Evolutionary conservation across 1,140 invertebrate genomes (phyloP), one percentile per base, ranked within the genome.

Genomic region (Nomia melanderi): DNA sequence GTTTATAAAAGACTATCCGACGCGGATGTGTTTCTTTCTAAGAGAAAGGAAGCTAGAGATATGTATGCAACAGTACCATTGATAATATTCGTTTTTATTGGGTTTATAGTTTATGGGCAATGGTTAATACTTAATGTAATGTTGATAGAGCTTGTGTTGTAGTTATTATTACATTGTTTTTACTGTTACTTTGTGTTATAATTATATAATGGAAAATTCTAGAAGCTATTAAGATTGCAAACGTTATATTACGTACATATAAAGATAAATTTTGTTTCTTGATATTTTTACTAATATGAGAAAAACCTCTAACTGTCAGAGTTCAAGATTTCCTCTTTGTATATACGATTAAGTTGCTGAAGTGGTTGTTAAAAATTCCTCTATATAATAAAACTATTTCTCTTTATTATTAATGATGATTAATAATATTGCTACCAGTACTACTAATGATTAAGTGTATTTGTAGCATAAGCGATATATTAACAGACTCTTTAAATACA

Each of bases 401-500:
- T 72, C 74, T 83, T 77, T 83, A 83, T 83, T 71, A 71, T 71
- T 81, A 83, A 85, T 84, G 14, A 44, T 5, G 14, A 80, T 9
- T 59, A 80, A 50, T 14, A 66, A 57, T 70, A 77, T 41, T 12
- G 44, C 27, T n/a, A 75, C 23, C 73, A 77, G 53, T 83, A 73
- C 47, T 53, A 79, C 47, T 53, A 79, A 83, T 23, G 44, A 44
- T 67, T 79, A 82, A 71, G 67, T 76, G 54, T 59, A 82, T 41
- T 53, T 14, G 17, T 77, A 87, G 83, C 82, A 82, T 67, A 77
- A 89, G 79, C 84, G 86, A 85, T 33, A 29, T 75, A 88, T 70
- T 87, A 88, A 84, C 53, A 85, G 81, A 81, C 62, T 81, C 85
- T 88, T 78, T 75, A 72, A 80, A 69, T 76, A 86, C 78, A 77